Base-by-base conservation (phyloP, 2,113 vertebrate genomes). In the Stegastes partitus region DNA sequence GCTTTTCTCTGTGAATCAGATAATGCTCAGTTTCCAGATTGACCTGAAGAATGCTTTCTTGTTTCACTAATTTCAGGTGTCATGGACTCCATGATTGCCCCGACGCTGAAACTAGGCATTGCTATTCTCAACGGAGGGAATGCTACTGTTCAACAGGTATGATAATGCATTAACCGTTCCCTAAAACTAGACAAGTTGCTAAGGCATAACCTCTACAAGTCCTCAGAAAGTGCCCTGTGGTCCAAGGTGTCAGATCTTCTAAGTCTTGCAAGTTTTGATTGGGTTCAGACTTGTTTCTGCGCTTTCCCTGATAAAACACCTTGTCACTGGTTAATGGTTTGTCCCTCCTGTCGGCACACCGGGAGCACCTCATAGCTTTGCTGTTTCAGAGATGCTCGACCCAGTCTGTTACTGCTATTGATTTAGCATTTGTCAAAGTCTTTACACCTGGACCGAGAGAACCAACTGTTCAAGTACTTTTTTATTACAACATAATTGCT, bases 71-170 rank as follows among this genome's bases (percentile, higher is more conserved):
- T 11, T 42, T 72, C 2, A 92, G 98, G 97, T 91, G 87, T 93
- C 63, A 96, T 95, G 91, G 95, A 96, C 3, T 95, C 96, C 57
- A 96, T 96, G 94, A 96, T 98, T 86, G 96, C 94, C 14, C 95
- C 96, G 6, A 98, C 96, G 5, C 83, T 99, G 78, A 97, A 98
- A 86, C 94, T 99, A 37, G 97, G 97, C 2, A 99, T 99, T 83
- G 96, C 97, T 25, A 87, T 99, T 72, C 93, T 99, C 74, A 97
- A 96, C 65, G 98, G 97, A 81, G 98, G 98, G 65, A 99, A 99
- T 88, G 94, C 95, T 26, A 94, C 94, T 0, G 97, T 99, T 68
- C 97, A 99, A 47, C 96, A 98, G 97, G 97, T 98, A 80, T n/a
- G 57, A 2, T 19, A 26, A 31, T 68, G 16, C 37, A 26, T 31